These are phyloP conservation scores for Phyllostomus discolor DNA, from an alignment of 2,113 vertebrate species.

Conservation along the genomic window DNA sequence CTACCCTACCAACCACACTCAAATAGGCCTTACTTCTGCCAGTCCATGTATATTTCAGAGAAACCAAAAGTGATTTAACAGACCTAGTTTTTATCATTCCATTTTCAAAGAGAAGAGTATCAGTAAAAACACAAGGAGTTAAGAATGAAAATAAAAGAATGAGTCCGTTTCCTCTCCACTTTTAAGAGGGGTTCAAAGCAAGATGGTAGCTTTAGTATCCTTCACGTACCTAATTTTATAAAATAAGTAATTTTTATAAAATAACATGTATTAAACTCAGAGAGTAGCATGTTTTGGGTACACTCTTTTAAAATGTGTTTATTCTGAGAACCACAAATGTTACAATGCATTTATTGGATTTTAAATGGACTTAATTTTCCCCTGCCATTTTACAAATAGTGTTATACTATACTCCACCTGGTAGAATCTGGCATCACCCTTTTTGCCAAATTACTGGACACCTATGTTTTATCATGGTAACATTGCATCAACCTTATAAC, in stretches of 20 bases:
- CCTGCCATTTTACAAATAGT: neutral
- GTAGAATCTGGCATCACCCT: neutral
- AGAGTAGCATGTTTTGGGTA: neutral
- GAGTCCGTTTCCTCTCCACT: neutral
- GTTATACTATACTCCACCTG: neutral
- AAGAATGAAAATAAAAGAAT: neutral
- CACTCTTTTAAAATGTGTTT: neutral
- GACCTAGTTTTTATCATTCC: neutral
- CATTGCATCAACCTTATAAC: neutral
- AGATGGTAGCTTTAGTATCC: neutral
- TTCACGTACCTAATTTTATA: neutral
- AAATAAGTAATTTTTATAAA: neutral
- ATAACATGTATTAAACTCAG: neutral
- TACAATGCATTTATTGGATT: neutral
- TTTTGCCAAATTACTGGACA: slow-evolving; percentile 12
- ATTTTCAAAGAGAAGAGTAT: slow-evolving; percentile 10
- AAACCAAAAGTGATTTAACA: neutral
- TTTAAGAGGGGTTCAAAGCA: neutral
- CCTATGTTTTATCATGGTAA: neutral
- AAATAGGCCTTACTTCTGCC: too few species aligned
- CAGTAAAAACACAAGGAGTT: neutral
- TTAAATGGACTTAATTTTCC: neutral
- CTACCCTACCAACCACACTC: too few species aligned
- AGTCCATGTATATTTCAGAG: neutral
- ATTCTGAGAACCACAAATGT: slow-evolving; percentile 28